phyloP scores from a whole-genome alignment of 2,113 vertebrate genomes.

The Urocitellus parryii region DNA sequence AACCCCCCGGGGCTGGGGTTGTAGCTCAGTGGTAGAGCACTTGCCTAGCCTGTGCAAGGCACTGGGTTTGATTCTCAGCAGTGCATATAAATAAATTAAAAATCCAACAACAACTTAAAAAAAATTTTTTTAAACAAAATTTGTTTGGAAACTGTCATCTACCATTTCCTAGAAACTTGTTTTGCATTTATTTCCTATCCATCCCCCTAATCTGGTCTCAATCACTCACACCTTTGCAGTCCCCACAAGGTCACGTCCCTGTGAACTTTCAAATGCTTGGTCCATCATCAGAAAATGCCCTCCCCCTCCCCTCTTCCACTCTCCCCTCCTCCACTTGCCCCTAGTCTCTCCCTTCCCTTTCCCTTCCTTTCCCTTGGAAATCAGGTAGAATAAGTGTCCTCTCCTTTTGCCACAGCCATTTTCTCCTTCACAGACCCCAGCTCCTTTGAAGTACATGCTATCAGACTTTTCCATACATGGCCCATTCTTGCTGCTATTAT shows the following conservation, averaged over 20 bases:
- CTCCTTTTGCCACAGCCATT: not conserved
- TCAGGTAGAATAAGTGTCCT: not conserved
- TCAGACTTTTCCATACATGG: not conserved
- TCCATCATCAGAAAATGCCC: not conserved
- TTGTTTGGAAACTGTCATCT: not conserved
- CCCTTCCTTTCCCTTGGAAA: not conserved
- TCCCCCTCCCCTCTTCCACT: not conserved
- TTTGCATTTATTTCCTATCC: not conserved
- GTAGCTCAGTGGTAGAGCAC: too few relatives aligned
- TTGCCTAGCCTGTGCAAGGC: too few relatives aligned
- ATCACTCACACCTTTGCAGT: not conserved
- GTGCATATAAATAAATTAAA: too few relatives aligned
- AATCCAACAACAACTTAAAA: too few relatives aligned
- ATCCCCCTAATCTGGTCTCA: not conserved
- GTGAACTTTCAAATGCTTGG: not conserved
- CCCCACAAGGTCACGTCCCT: not conserved
- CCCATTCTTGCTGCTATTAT: not conserved
- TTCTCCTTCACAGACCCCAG: not conserved
- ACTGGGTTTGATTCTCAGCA: too few relatives aligned
- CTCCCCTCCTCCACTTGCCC: too few relatives aligned
- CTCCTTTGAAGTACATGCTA: not conserved
- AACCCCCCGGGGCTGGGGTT: too few relatives aligned
- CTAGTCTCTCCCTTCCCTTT: not conserved
- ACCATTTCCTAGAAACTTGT: not conserved
- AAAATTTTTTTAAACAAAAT: too few relatives aligned